A percentile compares a stretch with the other conserved stretches of the same genome.
These are phyloP conservation scores for Chorisops tibialis DNA, from an alignment of 2,888 invertebrate species.

Conservation along the genomic window DNA sequence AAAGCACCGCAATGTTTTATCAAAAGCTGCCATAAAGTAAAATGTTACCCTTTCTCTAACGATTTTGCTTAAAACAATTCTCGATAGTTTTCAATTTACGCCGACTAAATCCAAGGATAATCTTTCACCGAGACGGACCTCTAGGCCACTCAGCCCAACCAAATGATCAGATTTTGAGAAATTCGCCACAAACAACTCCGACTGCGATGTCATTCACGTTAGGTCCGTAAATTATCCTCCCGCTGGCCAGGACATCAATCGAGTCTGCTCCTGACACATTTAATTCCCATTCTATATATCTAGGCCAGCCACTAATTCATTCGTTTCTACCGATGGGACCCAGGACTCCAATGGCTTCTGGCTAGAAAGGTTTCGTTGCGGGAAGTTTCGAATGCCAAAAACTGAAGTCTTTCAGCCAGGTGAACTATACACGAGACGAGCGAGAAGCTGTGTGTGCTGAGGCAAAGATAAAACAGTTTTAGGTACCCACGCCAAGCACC, in stretches of 20 bases:
- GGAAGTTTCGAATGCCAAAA: not conserved
- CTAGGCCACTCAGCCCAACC: too few relatives aligned
- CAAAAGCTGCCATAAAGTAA: too few relatives aligned
- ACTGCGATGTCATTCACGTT: not conserved
- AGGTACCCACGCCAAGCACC: not conserved
- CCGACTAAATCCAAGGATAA: too few relatives aligned
- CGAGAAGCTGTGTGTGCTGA: not conserved
- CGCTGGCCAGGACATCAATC: conserved; percentile 7
- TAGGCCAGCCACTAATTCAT: not conserved
- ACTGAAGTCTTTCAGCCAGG: not conserved
- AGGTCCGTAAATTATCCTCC: not conserved
- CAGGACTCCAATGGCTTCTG: not conserved
- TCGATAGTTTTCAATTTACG: too few relatives aligned
- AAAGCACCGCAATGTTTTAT: too few relatives aligned
- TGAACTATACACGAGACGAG: not conserved
- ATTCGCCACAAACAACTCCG: too few relatives aligned
- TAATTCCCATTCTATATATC: not conserved
- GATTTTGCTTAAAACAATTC: too few relatives aligned
- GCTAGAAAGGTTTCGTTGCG: not conserved
- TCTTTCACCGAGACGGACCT: too few relatives aligned
- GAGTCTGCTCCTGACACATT: conserved; percentile 4
- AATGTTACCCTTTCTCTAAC: too few relatives aligned
- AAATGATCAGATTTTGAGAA: too few relatives aligned
- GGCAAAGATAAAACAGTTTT: not conserved
- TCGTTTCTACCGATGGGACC: not conserved